Conservation (phyloP, 2,888 invertebrate species). For the Cataglyphis albicans region DNA sequence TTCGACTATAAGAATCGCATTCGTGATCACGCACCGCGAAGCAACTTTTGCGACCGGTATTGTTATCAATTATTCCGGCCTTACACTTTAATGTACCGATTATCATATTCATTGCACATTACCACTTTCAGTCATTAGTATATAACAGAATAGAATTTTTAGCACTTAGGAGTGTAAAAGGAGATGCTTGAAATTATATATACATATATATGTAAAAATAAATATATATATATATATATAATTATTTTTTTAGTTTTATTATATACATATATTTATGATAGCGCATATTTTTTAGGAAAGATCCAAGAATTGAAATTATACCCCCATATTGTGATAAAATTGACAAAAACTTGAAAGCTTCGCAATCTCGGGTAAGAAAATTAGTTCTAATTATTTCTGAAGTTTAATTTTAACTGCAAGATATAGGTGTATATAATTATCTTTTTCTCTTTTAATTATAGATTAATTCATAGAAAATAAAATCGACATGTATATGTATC, state of each 20-base stretch:
- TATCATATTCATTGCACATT: slow-evolving; percentile 28
- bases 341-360: neutral
- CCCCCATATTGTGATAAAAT: slow-evolving; percentile 34
- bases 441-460: neutral
- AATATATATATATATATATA: neutral
- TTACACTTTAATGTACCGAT: slow-evolving; percentile 33
- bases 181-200: neutral
- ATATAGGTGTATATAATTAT: neutral
- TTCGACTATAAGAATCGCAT: slow-evolving; percentile 57
- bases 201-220: neutral
- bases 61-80: slow-evolving; percentile 48
- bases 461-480: neutral
- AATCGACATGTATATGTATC: neutral
- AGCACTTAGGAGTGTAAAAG: neutral
- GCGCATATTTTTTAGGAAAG: slow-evolving; percentile 34
- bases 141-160: neutral
- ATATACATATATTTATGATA: slow-evolving; percentile 1
- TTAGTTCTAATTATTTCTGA: neutral
- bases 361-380: slow-evolving; percentile 53
- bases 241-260: neutral
- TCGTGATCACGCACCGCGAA: slow-evolving; percentile 52
- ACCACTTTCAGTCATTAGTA: slow-evolving; percentile 33
- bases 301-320: neutral
- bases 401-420: neutral
- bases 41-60: slow-evolving; percentile 43